These are phyloP conservation scores for Takifugu rubripes DNA, from an alignment of 2,797 vertebrate genomes.

Conservation along the genomic window DNA sequence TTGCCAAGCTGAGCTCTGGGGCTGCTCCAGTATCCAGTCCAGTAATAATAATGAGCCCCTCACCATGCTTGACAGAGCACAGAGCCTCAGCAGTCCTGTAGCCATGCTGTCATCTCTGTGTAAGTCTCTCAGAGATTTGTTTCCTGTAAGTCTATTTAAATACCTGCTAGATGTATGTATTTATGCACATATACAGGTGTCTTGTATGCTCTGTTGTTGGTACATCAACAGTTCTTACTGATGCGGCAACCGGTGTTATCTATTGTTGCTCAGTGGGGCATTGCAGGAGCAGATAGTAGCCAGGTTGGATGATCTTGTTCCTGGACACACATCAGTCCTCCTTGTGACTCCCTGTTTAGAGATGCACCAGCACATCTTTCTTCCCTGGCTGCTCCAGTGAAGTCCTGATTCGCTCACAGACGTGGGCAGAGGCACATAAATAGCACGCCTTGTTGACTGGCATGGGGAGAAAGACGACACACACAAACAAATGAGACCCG, in stretches of 20 bases:
- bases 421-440: slow-evolving; percentile 63
- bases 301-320: slow-evolving; percentile 62
- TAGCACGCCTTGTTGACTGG: slow-evolving; percentile 59
- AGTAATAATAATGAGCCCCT: slow-evolving; percentile 70
- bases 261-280: slow-evolving; percentile 58
- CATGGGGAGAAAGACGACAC: slow-evolving; percentile 52
- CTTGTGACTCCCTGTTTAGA: slow-evolving; percentile 64
- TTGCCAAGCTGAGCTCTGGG: slow-evolving; percentile 68
- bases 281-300: slow-evolving; percentile 51
- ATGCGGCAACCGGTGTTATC: slow-evolving; percentile 47
- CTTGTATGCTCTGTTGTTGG: slow-evolving; percentile 21
- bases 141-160: slow-evolving; percentile 39
- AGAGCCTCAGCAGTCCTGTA: slow-evolving; percentile 50
- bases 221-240: slow-evolving; percentile 27
- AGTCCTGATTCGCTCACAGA: slow-evolving; percentile 66
- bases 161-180: slow-evolving; percentile 33
- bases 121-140: slow-evolving; percentile 26
- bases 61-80: slow-evolving; percentile 59
- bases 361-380: slow-evolving; percentile 66
- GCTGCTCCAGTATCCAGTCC: slow-evolving; percentile 65
- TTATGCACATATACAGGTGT: slow-evolving; percentile 7
- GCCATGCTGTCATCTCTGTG: slow-evolving; percentile 35
- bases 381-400: slow-evolving; percentile 65
- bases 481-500: slow-evolving; percentile 64
- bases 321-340: slow-evolving; percentile 71